Conservation (phyloP, 1,140 invertebrate species). For the Sinella curviseta region DNA sequence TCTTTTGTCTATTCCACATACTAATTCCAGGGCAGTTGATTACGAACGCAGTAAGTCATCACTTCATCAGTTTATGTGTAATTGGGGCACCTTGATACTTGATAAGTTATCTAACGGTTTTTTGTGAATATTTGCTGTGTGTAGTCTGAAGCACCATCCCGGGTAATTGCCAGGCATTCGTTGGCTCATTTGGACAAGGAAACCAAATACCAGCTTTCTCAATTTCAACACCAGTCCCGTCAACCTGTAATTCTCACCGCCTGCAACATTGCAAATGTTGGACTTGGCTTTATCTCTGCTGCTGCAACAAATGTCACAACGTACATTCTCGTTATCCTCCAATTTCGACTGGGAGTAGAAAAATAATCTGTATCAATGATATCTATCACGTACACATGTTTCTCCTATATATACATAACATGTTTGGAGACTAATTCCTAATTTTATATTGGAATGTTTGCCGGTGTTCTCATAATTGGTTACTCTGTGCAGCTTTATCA, state of each 20-base stretch:
- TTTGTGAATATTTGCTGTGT: neutral
- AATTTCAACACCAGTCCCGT: conserved; percentile 17
- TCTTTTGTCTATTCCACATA: neutral
- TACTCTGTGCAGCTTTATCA: no score
- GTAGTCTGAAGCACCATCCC: conserved; percentile 12
- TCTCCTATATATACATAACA: no score
- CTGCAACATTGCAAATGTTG: conserved; percentile 24
- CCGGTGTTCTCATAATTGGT: no score
- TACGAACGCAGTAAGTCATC: conserved; percentile 28
- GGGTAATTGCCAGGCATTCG: neutral
- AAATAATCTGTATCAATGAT: no score
- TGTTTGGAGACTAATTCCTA: no score
- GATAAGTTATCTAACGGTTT: neutral
- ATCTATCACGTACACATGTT: no score
- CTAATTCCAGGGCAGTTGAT: conserved; percentile 29
- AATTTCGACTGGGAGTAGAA: conserved; percentile 33
- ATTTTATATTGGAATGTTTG: no score
- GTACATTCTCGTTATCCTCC: conserved; percentile 31
- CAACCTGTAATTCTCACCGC: conserved; percentile 1
- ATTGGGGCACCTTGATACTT: no score
- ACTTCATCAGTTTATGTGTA: no score
- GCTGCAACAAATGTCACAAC: conserved; percentile 32
- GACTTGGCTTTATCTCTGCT: conserved; percentile 13
- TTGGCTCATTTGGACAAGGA: neutral
- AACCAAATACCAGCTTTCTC: neutral